Conservation (phyloP, 2,113 vertebrate genomes). For the Plecturocebus donacophilus region DNA sequence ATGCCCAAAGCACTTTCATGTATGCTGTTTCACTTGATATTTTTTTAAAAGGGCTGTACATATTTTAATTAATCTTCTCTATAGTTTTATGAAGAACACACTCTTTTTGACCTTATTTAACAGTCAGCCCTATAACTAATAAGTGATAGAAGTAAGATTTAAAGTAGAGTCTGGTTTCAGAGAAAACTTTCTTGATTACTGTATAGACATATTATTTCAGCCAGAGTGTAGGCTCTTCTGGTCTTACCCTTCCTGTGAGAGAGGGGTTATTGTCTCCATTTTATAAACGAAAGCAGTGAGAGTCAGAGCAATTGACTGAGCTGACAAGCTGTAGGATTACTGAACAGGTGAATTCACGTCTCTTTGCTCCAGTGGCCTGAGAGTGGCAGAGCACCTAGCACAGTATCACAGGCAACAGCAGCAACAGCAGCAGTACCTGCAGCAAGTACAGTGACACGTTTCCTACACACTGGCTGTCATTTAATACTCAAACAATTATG, state of each 20-base stretch:
- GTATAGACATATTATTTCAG: neutral
- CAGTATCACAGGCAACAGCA: rapidly evolving
- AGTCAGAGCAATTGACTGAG: neutral
- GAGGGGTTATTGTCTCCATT: neutral
- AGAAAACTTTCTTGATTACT: neutral
- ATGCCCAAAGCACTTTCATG: neutral
- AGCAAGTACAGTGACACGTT: rapidly evolving
- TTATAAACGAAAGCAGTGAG: neutral
- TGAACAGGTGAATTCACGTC: neutral
- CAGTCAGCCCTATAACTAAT: neutral
- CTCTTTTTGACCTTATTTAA: too few species aligned
- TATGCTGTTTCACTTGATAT: neutral
- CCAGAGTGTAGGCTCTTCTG: neutral
- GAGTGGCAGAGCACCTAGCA: neutral
- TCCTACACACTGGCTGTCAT: neutral
- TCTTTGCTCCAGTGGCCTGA: neutral
- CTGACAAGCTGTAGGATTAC: neutral
- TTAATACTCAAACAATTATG: neutral
- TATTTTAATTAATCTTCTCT: neutral
- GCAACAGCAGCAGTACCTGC: rapidly evolving
- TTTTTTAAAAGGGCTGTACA: neutral
- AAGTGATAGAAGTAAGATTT: neutral
- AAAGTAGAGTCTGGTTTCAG: neutral
- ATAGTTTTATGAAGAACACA: neutral
- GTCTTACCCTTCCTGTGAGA: neutral